Evolutionary conservation across 1,140 invertebrate species (phyloP).

Genomic region (Bombus balteatus): DNA sequence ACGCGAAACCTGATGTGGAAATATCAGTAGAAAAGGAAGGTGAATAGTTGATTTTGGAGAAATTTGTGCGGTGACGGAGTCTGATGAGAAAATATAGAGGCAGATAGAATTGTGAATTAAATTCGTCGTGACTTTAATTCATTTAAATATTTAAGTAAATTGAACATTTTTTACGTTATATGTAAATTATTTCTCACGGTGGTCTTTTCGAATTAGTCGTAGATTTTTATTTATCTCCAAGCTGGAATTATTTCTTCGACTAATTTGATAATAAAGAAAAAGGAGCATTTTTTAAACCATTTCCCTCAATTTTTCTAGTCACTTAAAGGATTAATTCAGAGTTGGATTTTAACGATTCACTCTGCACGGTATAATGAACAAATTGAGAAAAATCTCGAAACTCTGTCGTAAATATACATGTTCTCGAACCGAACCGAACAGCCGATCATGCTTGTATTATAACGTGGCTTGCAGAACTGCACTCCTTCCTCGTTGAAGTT

Average conservation of each 20-base stretch:
- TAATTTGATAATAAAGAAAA: background rate
- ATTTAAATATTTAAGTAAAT: too few species aligned
- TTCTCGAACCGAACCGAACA: background rate
- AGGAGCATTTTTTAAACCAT: background rate
- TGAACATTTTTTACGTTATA: too few species aligned
- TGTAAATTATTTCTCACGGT: too few species aligned
- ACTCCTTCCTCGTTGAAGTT: background rate
- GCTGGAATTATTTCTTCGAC: too few species aligned
- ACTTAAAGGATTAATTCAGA: background rate
- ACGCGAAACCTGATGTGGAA: background rate
- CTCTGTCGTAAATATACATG: background rate
- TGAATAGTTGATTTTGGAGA: background rate
- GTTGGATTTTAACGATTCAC: background rate
- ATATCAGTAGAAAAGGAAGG: background rate
- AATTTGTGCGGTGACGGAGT: background rate
- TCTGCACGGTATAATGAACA: background rate
- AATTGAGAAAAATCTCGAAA: background rate
- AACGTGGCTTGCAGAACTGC: background rate
- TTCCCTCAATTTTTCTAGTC: background rate
- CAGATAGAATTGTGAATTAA: too few species aligned
- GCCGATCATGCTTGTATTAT: background rate
- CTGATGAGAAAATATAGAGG: background rate
- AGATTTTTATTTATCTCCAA: background rate
- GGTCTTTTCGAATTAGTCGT: background rate
- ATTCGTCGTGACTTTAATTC: too few species aligned